Percentiles rank a stretch among this genome's conserved stretches.
phyloP scores from a whole-genome alignment of 1,140 invertebrate genomes.

The Neodiprion virginianus region DNA sequence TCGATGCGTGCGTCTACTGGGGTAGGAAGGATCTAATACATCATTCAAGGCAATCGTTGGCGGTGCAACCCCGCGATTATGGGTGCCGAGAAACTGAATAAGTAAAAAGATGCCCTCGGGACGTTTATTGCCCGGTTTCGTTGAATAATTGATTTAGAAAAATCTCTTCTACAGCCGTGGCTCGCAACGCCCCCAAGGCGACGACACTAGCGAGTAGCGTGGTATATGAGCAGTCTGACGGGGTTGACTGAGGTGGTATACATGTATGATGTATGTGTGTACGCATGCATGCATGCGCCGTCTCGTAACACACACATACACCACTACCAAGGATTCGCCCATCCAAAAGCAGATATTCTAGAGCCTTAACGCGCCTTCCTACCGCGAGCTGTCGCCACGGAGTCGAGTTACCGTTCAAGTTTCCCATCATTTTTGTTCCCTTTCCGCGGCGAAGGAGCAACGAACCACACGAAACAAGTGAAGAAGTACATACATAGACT shows the following conservation, averaged over 20 bases:
- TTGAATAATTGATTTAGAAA: slow-evolving; percentile 18
- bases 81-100: slow-evolving; percentile 16
- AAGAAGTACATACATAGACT: no score
- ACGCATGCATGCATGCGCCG: background rate
- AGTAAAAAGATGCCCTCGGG: slow-evolving; percentile 12
- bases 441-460: background rate
- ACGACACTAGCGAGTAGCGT: no score
- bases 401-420: background rate
- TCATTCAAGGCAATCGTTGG: slow-evolving; percentile 20
- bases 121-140: slow-evolving; percentile 15
- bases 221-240: no score
- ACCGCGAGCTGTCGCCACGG: background rate
- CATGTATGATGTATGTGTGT: no score
- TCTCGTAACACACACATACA: background rate
- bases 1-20: background rate
- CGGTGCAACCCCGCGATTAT: background rate
- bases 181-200: background rate
- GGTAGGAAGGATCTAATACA: background rate
- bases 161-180: slow-evolving; percentile 1
- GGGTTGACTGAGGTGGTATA: no score
- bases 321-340: background rate
- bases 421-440: background rate
- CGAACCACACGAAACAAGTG: background rate
- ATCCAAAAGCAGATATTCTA: background rate
- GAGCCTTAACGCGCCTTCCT: background rate